phyloP scores from a whole-genome alignment of 2,888 invertebrate genomes.

The Thereva nobilitata region DNA sequence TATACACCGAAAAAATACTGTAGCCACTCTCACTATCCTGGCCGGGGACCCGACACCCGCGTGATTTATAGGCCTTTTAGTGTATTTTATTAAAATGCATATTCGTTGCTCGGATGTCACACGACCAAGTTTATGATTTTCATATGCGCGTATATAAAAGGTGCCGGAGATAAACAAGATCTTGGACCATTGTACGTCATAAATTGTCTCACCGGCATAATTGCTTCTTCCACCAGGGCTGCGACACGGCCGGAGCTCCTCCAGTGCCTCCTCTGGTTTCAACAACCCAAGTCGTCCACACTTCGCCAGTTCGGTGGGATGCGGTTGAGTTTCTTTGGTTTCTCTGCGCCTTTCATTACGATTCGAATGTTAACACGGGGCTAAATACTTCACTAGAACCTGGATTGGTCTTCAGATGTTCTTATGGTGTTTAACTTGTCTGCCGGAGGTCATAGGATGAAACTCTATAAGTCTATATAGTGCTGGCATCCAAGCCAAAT shows the following conservation, averaged over 20 bases:
- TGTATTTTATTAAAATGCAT: conserved; percentile 60
- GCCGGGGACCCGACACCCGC: too few species aligned
- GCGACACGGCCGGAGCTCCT: neutral
- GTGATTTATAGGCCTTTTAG: conserved; percentile 59
- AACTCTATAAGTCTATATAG: neutral
- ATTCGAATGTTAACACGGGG: conserved; percentile 23
- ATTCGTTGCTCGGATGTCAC: conserved; percentile 59
- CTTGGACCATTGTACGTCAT: conserved; percentile 50
- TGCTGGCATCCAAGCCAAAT: too few species aligned
- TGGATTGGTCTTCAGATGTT: conserved; percentile 7
- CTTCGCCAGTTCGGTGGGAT: neutral
- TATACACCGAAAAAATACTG: too few species aligned
- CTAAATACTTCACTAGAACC: conserved; percentile 17
- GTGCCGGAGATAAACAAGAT: conserved; percentile 45
- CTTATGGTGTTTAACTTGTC: conserved; percentile 4
- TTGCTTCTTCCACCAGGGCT: conserved; percentile 42
- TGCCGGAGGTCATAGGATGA: conserved; percentile 27
- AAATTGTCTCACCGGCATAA: conserved; percentile 51
- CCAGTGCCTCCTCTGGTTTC: neutral
- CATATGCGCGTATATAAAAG: conserved; percentile 53
- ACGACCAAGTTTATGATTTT: conserved; percentile 58
- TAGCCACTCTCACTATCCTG: too few species aligned
- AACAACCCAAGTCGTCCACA: neutral
- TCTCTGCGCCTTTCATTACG: conserved; percentile 25
- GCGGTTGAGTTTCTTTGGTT: conserved; percentile 22